Evolutionary conservation across 1,140 invertebrate genomes (phyloP).

Genomic region (Drepana arcuata): DNA sequence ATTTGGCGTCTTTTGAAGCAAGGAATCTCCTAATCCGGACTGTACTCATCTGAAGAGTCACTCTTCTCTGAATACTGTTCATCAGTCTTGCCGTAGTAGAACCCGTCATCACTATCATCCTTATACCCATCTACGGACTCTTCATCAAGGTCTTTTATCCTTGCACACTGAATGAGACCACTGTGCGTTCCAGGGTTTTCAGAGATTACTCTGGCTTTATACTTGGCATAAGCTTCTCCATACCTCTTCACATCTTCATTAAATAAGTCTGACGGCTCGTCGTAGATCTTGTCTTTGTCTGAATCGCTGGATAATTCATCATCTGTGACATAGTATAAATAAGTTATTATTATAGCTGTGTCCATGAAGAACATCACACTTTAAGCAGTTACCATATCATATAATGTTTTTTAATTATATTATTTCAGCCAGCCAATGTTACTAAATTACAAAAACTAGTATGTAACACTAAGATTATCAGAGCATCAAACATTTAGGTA

Average conservation of each 20-base stretch:
- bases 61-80: conserved; percentile 42
- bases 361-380: too few species aligned
- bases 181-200: conserved; percentile 26
- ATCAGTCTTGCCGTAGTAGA: conserved; percentile 61
- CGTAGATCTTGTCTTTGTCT: conserved; percentile 59
- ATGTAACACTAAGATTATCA: too few species aligned
- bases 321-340: too few species aligned
- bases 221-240: conserved; percentile 58
- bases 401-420: too few species aligned
- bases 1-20: too few species aligned
- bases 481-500: too few species aligned
- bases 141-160: conserved; percentile 33
- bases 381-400: too few species aligned
- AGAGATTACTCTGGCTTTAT: conserved; percentile 48
- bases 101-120: conserved; percentile 56
- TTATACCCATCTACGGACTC: conserved; percentile 39
- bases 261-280: conserved; percentile 36
- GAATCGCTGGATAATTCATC: conserved; percentile 69
- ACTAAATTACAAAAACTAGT: too few species aligned
- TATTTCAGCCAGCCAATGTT: too few species aligned
- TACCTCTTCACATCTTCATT: conserved; percentile 57
- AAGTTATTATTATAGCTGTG: too few species aligned
- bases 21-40: conserved; percentile 34
- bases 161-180: conserved; percentile 27
- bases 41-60: conserved; percentile 33